Evolutionary conservation across 2,797 vertebrate genomes (phyloP).

Genomic region (Tapirus indicus): DNA sequence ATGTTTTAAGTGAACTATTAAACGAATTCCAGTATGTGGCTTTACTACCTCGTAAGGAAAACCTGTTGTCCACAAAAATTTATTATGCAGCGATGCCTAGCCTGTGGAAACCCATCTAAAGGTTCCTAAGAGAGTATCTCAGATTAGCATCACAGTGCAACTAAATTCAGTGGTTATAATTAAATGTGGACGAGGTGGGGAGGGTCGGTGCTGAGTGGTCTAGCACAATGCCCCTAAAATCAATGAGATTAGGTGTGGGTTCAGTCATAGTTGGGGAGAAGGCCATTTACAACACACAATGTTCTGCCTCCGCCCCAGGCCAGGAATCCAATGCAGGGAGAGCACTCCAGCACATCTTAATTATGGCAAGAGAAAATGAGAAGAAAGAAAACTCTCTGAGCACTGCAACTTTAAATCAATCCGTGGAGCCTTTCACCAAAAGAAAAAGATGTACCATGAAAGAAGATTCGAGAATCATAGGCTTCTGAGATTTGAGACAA

Average conservation of each 20-base stretch:
- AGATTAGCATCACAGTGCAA: background rate
- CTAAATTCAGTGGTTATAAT: background rate
- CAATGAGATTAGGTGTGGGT: background rate
- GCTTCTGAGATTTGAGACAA: background rate
- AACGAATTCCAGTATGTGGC: background rate
- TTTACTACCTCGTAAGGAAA: background rate
- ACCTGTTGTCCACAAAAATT: background rate
- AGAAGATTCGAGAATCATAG: background rate
- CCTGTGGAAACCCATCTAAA: background rate
- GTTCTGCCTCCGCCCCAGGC: accelerated
- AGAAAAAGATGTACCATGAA: background rate
- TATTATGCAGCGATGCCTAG: accelerated
- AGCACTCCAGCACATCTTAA: background rate
- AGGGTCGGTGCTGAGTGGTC: background rate
- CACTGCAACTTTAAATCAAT: background rate
- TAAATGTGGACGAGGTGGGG: background rate
- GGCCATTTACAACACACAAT: accelerated
- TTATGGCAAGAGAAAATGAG: background rate
- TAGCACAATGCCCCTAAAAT: background rate
- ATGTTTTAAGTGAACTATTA: background rate
- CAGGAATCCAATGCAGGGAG: accelerated
- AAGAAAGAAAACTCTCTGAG: background rate
- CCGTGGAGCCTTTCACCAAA: background rate
- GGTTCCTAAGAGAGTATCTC: background rate
- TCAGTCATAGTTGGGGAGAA: background rate